Base-by-base conservation (phyloP, 2,888 invertebrate species). In the Halictus quadricinctus region DNA sequence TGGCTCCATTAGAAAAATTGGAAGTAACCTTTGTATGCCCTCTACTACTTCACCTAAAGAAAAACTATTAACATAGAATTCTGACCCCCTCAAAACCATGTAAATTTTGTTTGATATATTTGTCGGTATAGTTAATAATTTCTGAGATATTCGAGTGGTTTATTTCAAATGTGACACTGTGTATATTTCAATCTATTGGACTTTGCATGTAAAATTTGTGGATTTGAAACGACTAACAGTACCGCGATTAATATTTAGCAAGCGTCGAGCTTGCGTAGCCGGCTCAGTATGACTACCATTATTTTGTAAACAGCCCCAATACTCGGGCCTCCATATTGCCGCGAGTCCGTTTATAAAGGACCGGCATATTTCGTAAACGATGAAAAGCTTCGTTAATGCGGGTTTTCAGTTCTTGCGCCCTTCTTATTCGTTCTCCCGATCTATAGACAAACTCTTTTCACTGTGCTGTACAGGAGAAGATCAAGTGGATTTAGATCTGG, bases 291-390 rank as follows among this genome's bases (percentile, higher is more conserved):
- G 58, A 58, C 58, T n/a, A 1, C 58, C 58, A n/a, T 58, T 25
- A 58, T 58, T 58, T 58, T 21, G 58, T 58, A 58, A 58, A 12
- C 58, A 58, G n/a, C n/a, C 3, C n/a, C 10, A 4, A 0, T 58
- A 58, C n/a, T 58, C n/a, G n/a, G n/a, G n/a, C 58, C 21, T n/a
- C 58, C 58, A n/a, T 58, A 58, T n/a, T n/a, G 58, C 58, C 58
- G n/a, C 58, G 3, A 58, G 12, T n/a, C n/a, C n/a, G n/a, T 8
- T 10, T 8, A n/a, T n/a, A 6, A 13, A 66, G 29, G 15, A 29
- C 13, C 36, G 64, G 15, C 5, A 36, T 66, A 66, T 66, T 36
- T 66, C 64, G 64, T 25, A 25, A 29, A 36, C 29, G 64, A 29
- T 29, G 64, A 36, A 66, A 66, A 66, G 64, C 15, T 66, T 66